Conservation (phyloP, 2,888 invertebrate species). For the Euclidia mi region DNA sequence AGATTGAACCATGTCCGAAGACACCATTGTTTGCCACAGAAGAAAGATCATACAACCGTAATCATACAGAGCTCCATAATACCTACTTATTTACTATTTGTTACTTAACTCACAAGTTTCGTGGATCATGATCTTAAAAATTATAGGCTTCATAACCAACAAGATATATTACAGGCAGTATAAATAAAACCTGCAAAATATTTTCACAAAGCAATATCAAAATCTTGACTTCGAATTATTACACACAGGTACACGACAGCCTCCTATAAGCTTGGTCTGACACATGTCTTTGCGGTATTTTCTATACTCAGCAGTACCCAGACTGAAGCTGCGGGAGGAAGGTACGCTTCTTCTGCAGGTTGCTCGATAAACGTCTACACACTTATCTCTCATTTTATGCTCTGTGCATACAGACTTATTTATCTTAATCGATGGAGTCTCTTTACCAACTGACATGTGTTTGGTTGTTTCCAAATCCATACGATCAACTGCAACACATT, state of each 20-base stretch:
- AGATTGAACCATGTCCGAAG: too few species aligned
- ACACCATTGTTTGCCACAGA: too few species aligned
- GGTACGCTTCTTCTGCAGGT: conserved; percentile 7
- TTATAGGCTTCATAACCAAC: too few species aligned
- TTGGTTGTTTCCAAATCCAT: background rate
- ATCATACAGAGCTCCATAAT: too few species aligned
- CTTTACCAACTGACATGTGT: background rate
- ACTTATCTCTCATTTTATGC: background rate
- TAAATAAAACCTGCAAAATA: background rate
- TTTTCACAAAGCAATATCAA: conserved; percentile 9
- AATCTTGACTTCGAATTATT: conserved; percentile 25
- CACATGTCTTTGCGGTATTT: conserved; percentile 18
- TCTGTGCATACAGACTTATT: conserved; percentile 6
- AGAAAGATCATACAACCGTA: too few species aligned
- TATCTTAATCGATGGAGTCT: background rate
- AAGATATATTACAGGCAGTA: too few species aligned
- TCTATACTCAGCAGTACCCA: conserved; percentile 32
- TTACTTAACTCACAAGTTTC: too few species aligned
- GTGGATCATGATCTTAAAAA: too few species aligned
- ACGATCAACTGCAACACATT: background rate
- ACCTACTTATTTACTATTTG: too few species aligned
- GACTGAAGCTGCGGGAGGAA: conserved; percentile 24
- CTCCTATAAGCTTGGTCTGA: conserved; percentile 40
- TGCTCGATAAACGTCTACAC: too few species aligned
- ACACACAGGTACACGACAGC: conserved; percentile 44